Evolutionary conservation across 2,888 invertebrate genomes (phyloP).

Genomic region (Dusona sp.): DNA sequence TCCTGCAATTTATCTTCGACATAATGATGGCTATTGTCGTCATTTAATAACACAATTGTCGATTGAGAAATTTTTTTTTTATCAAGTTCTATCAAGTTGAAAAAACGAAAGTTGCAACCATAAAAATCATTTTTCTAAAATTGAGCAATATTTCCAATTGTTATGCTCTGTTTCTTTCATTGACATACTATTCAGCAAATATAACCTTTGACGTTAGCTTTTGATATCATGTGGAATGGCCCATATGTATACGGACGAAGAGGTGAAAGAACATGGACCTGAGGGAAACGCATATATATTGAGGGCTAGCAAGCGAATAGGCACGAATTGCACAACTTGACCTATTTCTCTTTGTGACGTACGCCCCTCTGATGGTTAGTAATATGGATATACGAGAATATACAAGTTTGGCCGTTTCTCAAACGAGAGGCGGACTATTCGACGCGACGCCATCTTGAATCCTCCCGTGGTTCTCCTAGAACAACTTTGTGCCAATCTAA

Average conservation of each 20-base stretch:
- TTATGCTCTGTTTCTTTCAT: too few relatives aligned
- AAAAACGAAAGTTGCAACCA: too few relatives aligned
- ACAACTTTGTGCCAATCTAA: slow-evolving; percentile 68
- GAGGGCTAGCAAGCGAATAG: slow-evolving; percentile 12
- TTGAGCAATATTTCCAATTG: too few relatives aligned
- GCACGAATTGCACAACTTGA: slow-evolving; percentile 3
- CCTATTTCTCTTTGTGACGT: background rate
- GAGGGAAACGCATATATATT: slow-evolving; percentile 11
- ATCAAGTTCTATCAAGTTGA: too few relatives aligned
- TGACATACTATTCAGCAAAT: too few relatives aligned
- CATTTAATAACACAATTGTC: too few relatives aligned
- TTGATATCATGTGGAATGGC: background rate
- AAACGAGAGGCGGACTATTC: slow-evolving; percentile 50
- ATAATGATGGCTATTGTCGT: too few relatives aligned
- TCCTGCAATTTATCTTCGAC: too few relatives aligned
- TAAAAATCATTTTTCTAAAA: too few relatives aligned
- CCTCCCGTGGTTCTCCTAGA: slow-evolving; percentile 47
- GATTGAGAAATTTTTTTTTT: too few relatives aligned
- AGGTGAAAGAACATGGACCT: slow-evolving; percentile 24
- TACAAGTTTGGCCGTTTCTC: slow-evolving; percentile 47
- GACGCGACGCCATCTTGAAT: slow-evolving; percentile 52
- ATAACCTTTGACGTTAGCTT: too few relatives aligned
- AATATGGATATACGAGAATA: slow-evolving; percentile 31
- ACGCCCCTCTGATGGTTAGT: slow-evolving; percentile 4
- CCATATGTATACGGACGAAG: background rate